Evolutionary conservation across 2,888 invertebrate species (phyloP), one percentile per base, ranked within the genome.

Genomic region (Hylaea fasciaria): DNA sequence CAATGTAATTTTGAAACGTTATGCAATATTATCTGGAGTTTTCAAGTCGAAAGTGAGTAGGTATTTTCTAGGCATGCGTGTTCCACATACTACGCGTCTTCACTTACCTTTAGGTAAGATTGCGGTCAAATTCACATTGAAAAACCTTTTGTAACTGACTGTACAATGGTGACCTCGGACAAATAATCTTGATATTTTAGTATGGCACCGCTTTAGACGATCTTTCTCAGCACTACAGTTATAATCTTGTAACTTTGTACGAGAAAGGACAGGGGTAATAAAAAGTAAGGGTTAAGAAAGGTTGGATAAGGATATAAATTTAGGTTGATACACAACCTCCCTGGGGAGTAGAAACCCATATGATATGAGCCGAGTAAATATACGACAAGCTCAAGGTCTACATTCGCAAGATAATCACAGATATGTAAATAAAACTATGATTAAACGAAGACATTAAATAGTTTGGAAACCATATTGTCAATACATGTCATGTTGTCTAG

Each of bases 291-390:
- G 80, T 81, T 83, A 85, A 81, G 82, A 82, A 81, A 82, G 76
- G 80, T 80, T 78, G 41, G 41, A 43, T 51, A 74, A 69, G 74
- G 74, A 82, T 86, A 87, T 86, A 87, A 85, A 86, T 87, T 85
- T 74, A 74, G 81, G 77, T 80, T 86, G 83, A 85, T 85, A 83
- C 85, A 85, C 85, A 29, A 43, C 78, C 80, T 83, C 82, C 82
- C 84, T 55, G 74, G 65, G 79, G 83, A 68, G 22, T 32, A 55
- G 43, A 78, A 75, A 69, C 76, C 74, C 78, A 78, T 76, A 71
- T 75, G 76, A 80, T 83, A 83, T 83, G 81, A 83, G 80, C 68
- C 74, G 64, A 71, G 69, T 71, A 82, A 81, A 85, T 83, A 85
- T 81, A 22, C 22, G 76, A 80, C 76, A 72, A 70, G 69, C 71